phyloP scores from a whole-genome alignment of 23 tunicate species.

The Oikopleura dioica region DNA sequence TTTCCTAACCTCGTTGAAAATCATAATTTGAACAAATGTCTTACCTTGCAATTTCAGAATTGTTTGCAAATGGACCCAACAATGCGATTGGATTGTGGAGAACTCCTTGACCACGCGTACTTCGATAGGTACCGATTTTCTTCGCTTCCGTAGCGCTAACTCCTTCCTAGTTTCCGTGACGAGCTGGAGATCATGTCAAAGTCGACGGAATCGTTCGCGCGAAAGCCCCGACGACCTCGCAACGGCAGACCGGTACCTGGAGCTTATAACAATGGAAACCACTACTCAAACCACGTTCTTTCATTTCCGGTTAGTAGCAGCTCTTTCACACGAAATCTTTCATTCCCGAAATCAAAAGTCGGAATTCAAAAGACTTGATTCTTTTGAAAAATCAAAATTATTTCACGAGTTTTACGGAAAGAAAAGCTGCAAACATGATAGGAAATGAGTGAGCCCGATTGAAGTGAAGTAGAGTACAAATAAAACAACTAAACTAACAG shows the following conservation, averaged over 20 bases:
- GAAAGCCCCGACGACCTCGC: background rate
- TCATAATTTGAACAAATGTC: no score
- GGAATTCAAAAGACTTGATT: no score
- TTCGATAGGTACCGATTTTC: conserved; percentile 42
- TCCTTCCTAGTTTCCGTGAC: conserved; percentile 7
- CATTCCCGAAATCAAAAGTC: no score
- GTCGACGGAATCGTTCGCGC: background rate
- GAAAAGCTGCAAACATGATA: no score
- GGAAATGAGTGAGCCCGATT: no score
- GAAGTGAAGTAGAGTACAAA: no score
- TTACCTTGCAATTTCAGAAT: conserved; percentile 24
- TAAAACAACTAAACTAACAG: no score
- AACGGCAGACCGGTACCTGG: background rate
- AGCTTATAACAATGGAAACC: background rate
- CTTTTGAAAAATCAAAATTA: no score
- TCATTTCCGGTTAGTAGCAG: conserved; percentile 13
- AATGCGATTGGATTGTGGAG: conserved; percentile 51
- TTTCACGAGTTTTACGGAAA: no score
- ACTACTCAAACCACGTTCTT: conserved; percentile 9
- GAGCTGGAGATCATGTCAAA: background rate
- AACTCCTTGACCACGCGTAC: conserved; percentile 76
- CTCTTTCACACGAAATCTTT: no score
- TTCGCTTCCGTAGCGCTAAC: no score
- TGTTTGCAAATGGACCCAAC: conserved; percentile 91
- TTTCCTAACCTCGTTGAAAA: no score